Percentiles rank a stretch among this genome's conserved stretches.
Conservation (phyloP, 2,113 vertebrate genomes). For the Pluvialis apricaria region DNA sequence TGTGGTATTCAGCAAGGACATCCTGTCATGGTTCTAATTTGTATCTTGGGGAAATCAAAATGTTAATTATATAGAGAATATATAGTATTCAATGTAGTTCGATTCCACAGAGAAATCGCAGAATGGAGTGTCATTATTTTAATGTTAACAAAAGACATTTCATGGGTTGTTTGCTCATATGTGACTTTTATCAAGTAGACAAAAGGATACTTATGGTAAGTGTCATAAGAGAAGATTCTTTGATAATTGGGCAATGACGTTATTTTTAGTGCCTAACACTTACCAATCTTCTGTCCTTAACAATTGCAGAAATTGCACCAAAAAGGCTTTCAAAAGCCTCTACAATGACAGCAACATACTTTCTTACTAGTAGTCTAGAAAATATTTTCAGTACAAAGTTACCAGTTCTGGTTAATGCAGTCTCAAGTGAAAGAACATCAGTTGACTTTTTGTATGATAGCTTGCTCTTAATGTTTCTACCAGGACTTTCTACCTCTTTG, state of each 20-base stretch:
- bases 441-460: neutral
- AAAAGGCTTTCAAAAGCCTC: neutral
- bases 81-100: neutral
- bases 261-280: neutral
- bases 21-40: neutral
- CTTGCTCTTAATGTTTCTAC: neutral
- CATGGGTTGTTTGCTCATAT: neutral
- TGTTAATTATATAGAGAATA: neutral
- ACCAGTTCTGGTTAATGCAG: neutral
- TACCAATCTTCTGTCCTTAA: neutral
- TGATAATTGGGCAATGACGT: neutral
- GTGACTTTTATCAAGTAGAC: neutral
- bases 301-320: neutral
- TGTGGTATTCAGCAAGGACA: neutral
- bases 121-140: neutral
- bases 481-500: neutral
- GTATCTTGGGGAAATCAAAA: neutral
- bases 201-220: neutral
- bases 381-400: neutral
- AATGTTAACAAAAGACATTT: neutral
- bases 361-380: neutral
- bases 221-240: neutral
- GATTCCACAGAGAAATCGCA: neutral
- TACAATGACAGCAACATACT: neutral
- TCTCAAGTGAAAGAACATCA: neutral